phyloP scores from a whole-genome alignment of 2,888 invertebrate species.

The Cyclophora punctaria region DNA sequence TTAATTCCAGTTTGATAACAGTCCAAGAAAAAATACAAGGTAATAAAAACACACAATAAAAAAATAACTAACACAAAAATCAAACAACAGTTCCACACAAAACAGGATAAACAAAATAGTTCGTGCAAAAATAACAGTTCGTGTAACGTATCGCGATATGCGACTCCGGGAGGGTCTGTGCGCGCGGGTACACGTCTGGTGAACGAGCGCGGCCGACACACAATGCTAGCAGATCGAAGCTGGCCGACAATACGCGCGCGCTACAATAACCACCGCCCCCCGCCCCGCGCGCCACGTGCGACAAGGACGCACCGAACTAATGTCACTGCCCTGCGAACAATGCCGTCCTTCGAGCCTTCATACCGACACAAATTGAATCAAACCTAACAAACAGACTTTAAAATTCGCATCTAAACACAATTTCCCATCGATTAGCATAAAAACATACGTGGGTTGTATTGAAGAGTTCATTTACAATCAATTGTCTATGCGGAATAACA shows the following conservation, averaged over 20 bases:
- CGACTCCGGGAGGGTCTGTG: slow-evolving; percentile 31
- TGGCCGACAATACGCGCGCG: slow-evolving; percentile 72
- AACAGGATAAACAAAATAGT: slow-evolving; percentile 26
- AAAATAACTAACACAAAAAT: slow-evolving; percentile 28
- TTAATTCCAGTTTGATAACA: slow-evolving; percentile 20
- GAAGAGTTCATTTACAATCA: slow-evolving; percentile 51
- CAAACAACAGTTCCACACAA: slow-evolving; percentile 48
- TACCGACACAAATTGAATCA: slow-evolving; percentile 35
- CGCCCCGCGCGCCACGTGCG: slow-evolving; percentile 58
- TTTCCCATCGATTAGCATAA: slow-evolving; percentile 11
- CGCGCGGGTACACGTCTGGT: slow-evolving; percentile 50
- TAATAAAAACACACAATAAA: slow-evolving; percentile 38
- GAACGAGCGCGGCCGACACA: slow-evolving; percentile 56
- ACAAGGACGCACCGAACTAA: slow-evolving; percentile 72
- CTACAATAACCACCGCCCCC: slow-evolving; percentile 70
- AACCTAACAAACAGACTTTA: slow-evolving; percentile 24
- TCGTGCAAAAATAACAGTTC: slow-evolving; percentile 43
- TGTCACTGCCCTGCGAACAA: slow-evolving; percentile 74
- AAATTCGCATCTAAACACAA: slow-evolving; percentile 5
- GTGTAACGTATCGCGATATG: slow-evolving; percentile 47
- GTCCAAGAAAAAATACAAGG: slow-evolving; percentile 28
- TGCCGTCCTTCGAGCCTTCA: slow-evolving; percentile 54
- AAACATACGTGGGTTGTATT: slow-evolving; percentile 37
- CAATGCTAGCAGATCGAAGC: slow-evolving; percentile 74
- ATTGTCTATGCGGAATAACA: slow-evolving; percentile 70